phyloP scores from a whole-genome alignment of 2,888 invertebrate genomes.

The Eupeodes latifasciatus region DNA sequence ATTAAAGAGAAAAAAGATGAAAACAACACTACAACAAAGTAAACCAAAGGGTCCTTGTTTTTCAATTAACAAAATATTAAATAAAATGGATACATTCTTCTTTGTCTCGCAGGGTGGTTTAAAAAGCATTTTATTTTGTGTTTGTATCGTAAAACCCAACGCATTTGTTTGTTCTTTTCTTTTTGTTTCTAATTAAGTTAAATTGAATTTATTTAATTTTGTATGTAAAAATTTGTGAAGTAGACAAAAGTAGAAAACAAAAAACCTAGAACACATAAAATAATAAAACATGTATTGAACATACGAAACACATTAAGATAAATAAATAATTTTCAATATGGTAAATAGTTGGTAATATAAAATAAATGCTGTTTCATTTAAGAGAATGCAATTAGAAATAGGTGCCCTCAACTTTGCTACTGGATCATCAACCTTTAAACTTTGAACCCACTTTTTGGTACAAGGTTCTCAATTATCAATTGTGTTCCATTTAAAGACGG shows the following conservation, averaged over 20 bases:
- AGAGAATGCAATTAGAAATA: too few relatives aligned
- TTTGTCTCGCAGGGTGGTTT: constrained; percentile 10
- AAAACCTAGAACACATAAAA: constrained; percentile 35
- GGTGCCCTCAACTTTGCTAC: too few relatives aligned
- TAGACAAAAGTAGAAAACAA: constrained; percentile 7
- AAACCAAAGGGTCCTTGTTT: constrained; percentile 57
- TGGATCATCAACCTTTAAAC: too few relatives aligned
- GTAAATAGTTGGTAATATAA: constrained; percentile 68
- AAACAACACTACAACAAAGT: constrained; percentile 8
- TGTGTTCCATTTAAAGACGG: too few relatives aligned
- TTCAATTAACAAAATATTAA: constrained; percentile 4
- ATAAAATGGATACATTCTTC: neutral
- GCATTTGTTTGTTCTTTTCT: constrained; percentile 12
- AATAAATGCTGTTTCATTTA: constrained; percentile 14
- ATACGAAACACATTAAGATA: constrained; percentile 44
- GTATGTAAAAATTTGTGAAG: constrained; percentile 51
- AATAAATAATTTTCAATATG: constrained; percentile 70
- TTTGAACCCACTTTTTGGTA: too few relatives aligned
- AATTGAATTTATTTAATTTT: constrained; percentile 51
- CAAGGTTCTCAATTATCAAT: too few relatives aligned
- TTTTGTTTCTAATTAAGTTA: constrained; percentile 34
- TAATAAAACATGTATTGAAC: constrained; percentile 16
- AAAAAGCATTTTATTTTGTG: neutral
- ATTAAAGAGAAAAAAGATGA: neutral
- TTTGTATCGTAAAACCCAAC: constrained; percentile 19